Percentiles rank a stretch among this genome's conserved stretches.
Evolutionary conservation across 1,140 invertebrate genomes (phyloP).

Genomic region (Samia ricini): DNA sequence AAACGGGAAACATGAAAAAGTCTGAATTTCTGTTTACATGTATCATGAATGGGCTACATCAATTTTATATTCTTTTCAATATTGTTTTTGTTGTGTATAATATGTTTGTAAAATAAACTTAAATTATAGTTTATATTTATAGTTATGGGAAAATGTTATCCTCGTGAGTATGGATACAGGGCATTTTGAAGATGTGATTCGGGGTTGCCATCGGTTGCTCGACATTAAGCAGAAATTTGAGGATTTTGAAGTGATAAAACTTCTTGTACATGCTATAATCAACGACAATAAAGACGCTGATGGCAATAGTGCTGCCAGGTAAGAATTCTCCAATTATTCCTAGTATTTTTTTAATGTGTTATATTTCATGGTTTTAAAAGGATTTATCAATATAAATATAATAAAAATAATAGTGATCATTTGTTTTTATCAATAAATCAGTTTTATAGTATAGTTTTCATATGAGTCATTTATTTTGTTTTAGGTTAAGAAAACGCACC

Average conservation of each 20-base stretch:
- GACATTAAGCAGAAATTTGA: conserved; percentile 91
- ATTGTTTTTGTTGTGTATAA: too few relatives aligned
- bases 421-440: too few relatives aligned
- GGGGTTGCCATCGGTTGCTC: conserved; percentile 89
- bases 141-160: conserved; percentile 96
- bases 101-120: too few relatives aligned
- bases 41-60: too few relatives aligned
- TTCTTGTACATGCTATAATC: conserved; percentile 86
- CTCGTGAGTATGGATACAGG: conserved; percentile 88
- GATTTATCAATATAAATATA: too few relatives aligned
- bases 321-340: neutral
- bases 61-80: too few relatives aligned
- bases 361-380: too few relatives aligned
- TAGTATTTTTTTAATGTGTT: neutral
- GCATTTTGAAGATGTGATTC: conserved; percentile 88
- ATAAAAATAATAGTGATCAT: too few relatives aligned
- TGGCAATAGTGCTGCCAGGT: conserved; percentile 75
- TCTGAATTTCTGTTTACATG: too few relatives aligned
- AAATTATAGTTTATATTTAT: conserved; percentile 24
- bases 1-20: too few relatives aligned
- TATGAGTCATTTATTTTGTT: conserved; percentile 10
- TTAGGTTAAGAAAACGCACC: conserved; percentile 80
- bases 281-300: conserved; percentile 81
- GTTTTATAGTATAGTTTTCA: too few relatives aligned
- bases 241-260: conserved; percentile 87